Conservation (phyloP, 1,140 invertebrate species). For the Sycobia sp. region DNA sequence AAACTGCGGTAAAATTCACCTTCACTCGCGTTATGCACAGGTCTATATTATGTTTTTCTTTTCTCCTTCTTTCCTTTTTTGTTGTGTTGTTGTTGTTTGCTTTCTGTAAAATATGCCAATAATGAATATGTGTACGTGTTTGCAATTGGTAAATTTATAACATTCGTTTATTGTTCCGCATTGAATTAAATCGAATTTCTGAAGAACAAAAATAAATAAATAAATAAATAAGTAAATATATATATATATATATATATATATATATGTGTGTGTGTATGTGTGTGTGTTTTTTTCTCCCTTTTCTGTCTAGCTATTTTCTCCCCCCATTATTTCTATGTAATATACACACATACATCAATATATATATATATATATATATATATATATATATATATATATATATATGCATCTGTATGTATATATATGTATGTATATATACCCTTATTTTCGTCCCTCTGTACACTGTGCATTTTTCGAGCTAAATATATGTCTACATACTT, state of each 20-base stretch:
- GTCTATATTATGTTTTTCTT: neutral
- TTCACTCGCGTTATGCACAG: conserved; percentile 17
- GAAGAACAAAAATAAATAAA: conserved; percentile 26
- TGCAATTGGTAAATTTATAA: too few species aligned
- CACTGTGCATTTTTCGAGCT: conserved; percentile 16
- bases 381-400: neutral
- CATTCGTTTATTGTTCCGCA: too few species aligned
- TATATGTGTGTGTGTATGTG: neutral
- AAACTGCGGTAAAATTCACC: too few species aligned
- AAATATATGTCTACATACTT: neutral
- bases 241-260: conserved; percentile 11
- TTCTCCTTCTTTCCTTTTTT: neutral
- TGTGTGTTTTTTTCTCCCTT: neutral
- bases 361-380: too few species aligned
- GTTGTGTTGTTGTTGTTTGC: neutral
- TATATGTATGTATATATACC: neutral
- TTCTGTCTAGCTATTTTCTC: neutral
- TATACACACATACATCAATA: conserved; percentile 23
- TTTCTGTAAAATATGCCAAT: conserved; percentile 5
- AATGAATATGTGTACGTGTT: neutral
- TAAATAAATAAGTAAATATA: too few species aligned
- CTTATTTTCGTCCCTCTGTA: conserved; percentile 7
- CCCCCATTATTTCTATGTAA: neutral
- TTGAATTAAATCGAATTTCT: conserved; percentile 26
- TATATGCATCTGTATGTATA: too few species aligned